Base-by-base conservation (phyloP, 64 coral and sea anemone genomes). In the Catalaphyllia jardinei region DNA sequence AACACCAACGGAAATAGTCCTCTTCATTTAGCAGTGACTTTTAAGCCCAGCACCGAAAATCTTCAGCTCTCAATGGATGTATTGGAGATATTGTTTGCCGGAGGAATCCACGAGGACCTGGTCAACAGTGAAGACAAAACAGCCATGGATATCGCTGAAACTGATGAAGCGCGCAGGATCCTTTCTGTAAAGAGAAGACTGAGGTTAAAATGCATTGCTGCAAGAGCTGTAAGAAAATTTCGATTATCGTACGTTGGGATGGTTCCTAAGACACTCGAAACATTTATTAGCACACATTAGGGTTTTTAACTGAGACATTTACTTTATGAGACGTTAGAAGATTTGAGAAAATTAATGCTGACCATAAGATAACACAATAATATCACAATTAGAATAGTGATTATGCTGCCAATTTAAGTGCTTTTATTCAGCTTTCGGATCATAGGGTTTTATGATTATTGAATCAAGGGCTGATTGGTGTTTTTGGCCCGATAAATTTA, bases 191-290 rank as follows among this genome's bases (percentile, higher is more conserved):
- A 89, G 65, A 73, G 86, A 30, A 83, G 71, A 59, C 25, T 95
- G 27, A 8, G 82, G 8, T 82, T 95, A 4, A 92, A 95, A 61
- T 92, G 94, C 82, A 87, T 95, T 54, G 89, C 89, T 67, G 94
- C 89, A 4, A 81, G 72, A 84, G 89, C 82, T 67, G 89, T 92
- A 5, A 62, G 55, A 65, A 67, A 91, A 61, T 73, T 90, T 79
- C 72, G 79, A 25, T 71, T 94, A 18, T 89, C 75, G 17, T 87
- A 90, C 69, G 29, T 75, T 74, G 93, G 93, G 22, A 72, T 91
- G 39, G 83, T 94, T n/a, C 93, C 88, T 55, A 94, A 82, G 50
- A 38, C 72, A 25, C 65, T 94, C 39, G 93, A 94, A 60, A 78
- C 42, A 29, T 94, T 94, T 51, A 89, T 94, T 19, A 94, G 75